phyloP scores from a whole-genome alignment of 2,888 invertebrate species.

The Catotricha subobsoleta region DNA sequence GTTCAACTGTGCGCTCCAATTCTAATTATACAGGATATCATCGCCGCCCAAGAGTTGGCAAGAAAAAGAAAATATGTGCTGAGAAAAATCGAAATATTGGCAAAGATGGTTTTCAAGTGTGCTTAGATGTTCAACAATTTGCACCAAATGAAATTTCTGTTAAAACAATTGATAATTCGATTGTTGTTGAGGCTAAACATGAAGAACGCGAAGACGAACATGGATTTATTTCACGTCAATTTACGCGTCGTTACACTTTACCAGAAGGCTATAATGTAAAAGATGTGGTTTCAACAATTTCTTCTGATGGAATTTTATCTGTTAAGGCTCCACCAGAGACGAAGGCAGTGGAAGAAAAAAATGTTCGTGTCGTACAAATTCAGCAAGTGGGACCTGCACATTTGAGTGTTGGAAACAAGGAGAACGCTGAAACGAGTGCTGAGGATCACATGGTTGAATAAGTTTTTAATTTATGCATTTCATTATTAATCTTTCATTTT shows the following conservation, averaged over 20 bases:
- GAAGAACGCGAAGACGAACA: slow-evolving; percentile 53
- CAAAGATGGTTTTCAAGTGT: slow-evolving; percentile 49
- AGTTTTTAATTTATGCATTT: no score
- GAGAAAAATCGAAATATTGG: slow-evolving; percentile 22
- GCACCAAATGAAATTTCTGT: slow-evolving; percentile 44
- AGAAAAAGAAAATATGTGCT: background rate
- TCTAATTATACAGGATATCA: background rate
- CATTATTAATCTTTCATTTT: no score
- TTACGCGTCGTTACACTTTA: slow-evolving; percentile 48
- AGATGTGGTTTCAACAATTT: slow-evolving; percentile 54
- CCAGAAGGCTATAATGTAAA: slow-evolving; percentile 50
- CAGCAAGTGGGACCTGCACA: slow-evolving; percentile 51
- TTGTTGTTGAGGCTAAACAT: slow-evolving; percentile 51
- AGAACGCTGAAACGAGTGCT: no score
- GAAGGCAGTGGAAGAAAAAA: slow-evolving; percentile 20
- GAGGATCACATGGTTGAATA: no score
- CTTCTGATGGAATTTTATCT: slow-evolving; percentile 64
- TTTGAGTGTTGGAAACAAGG: slow-evolving; percentile 21
- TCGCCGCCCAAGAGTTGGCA: background rate
- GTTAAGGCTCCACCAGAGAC: slow-evolving; percentile 45
- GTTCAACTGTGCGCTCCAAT: background rate
- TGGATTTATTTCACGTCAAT: slow-evolving; percentile 63
- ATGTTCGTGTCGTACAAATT: slow-evolving; percentile 51
- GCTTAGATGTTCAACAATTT: slow-evolving; percentile 30
- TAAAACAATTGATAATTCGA: slow-evolving; percentile 43